Conservation (phyloP, 1,140 invertebrate species). For the Euschistus heros region DNA sequence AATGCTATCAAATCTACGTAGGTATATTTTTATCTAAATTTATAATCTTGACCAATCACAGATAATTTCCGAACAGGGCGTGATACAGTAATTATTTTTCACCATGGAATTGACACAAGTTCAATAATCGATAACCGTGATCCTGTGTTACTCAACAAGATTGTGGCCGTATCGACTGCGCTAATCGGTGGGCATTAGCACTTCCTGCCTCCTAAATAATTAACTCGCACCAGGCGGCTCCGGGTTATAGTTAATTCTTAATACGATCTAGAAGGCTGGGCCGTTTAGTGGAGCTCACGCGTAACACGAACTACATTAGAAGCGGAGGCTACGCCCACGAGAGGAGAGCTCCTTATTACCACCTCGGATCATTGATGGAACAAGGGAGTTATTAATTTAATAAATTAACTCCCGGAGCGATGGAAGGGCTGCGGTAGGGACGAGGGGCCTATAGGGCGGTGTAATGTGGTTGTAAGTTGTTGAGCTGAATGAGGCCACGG, state of each 20-base stretch:
- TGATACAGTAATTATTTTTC: too few relatives aligned
- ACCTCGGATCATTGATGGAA: neutral
- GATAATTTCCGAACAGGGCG: too few relatives aligned
- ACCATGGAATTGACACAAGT: too few relatives aligned
- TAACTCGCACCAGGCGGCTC: neutral
- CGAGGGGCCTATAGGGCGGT: neutral
- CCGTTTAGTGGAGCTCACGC: constrained; percentile 3
- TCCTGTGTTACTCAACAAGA: too few relatives aligned
- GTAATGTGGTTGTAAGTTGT: constrained; percentile 26
- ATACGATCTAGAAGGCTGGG: neutral
- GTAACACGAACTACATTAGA: constrained; percentile 23
- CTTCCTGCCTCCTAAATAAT: neutral
- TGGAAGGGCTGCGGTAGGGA: neutral
- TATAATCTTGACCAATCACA: too few relatives aligned
- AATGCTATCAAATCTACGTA: too few relatives aligned
- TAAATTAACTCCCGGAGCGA: constrained; percentile 22
- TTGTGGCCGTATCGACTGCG: too few relatives aligned
- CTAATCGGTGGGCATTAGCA: neutral
- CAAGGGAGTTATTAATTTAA: constrained; percentile 25
- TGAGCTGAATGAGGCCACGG: constrained; percentile 20
- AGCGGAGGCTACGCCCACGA: neutral
- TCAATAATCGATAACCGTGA: too few relatives aligned
- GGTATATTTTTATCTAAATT: too few relatives aligned
- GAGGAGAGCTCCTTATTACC: neutral
- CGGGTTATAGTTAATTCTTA: neutral